phyloP scores from a whole-genome alignment of 2,113 vertebrate genomes.

The Excalfactoria chinensis region DNA sequence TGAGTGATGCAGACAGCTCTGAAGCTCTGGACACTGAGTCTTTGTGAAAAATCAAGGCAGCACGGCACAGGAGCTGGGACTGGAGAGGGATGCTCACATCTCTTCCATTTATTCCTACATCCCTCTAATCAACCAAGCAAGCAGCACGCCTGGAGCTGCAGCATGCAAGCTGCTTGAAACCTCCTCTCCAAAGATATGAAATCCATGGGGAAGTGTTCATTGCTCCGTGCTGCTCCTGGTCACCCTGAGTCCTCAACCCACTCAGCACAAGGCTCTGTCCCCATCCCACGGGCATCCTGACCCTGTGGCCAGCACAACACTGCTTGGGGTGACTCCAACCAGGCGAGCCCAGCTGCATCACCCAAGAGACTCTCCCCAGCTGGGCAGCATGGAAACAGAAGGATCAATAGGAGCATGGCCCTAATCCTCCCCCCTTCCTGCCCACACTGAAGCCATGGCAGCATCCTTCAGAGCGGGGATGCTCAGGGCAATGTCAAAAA shows the following conservation, averaged over 20 bases:
- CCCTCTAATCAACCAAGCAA: slow-evolving; percentile 15
- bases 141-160: background rate
- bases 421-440: background rate
- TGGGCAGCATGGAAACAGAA: background rate
- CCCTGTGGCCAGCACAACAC: fast-evolving
- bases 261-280: background rate
- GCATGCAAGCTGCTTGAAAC: background rate
- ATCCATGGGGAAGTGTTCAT: background rate
- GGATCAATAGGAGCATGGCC: background rate
- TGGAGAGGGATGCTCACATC: background rate
- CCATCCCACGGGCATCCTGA: fast-evolving
- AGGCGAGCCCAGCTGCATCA: background rate
- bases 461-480: background rate
- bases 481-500: background rate
- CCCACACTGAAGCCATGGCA: background rate
- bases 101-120: background rate
- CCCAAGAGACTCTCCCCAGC: background rate
- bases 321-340: background rate
- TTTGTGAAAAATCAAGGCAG: slow-evolving; percentile 10
- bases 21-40: background rate
- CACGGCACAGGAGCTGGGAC: background rate
- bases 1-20: background rate
- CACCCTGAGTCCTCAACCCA: background rate
- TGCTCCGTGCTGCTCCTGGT: background rate
- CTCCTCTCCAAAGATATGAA: background rate